Conservation (phyloP, 2,888 invertebrate species). For the Chorisops tibialis region DNA sequence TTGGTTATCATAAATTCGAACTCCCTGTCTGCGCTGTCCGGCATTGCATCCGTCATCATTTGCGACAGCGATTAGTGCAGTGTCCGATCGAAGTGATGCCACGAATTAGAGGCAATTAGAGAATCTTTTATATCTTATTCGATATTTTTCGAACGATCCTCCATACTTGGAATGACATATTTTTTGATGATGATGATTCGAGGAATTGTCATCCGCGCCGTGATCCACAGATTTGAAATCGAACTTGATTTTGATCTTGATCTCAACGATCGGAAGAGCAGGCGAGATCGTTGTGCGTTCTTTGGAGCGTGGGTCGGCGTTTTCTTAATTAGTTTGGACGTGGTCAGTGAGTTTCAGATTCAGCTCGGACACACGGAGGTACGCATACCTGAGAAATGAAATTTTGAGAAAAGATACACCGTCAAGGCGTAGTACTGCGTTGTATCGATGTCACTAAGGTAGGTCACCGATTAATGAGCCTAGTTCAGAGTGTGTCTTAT, state of each 20-base stretch:
- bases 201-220: neutral
- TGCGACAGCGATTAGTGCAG: conserved; percentile 15
- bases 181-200: neutral
- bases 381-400: conserved; percentile 20
- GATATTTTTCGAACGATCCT: conserved; percentile 6
- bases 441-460: conserved; percentile 31
- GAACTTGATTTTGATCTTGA: neutral
- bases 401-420: neutral
- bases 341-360: conserved; percentile 38
- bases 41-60: neutral
- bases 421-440: neutral
- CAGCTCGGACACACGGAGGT: conserved; percentile 26
- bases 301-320: conserved; percentile 32
- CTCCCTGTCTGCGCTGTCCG: neutral
- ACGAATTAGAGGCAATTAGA: conserved; percentile 25
- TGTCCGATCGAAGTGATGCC: conserved; percentile 13
- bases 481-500: conserved; percentile 23
- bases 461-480: conserved; percentile 28
- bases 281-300: neutral
- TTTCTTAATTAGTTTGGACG: conserved; percentile 38
- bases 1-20: neutral
- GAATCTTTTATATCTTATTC: too few relatives aligned
- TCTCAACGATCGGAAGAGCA: neutral
- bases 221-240: neutral
- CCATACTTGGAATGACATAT: neutral